phyloP scores from a whole-genome alignment of 2,797 vertebrate genomes.

The Petrocephalus schoutedeni region DNA sequence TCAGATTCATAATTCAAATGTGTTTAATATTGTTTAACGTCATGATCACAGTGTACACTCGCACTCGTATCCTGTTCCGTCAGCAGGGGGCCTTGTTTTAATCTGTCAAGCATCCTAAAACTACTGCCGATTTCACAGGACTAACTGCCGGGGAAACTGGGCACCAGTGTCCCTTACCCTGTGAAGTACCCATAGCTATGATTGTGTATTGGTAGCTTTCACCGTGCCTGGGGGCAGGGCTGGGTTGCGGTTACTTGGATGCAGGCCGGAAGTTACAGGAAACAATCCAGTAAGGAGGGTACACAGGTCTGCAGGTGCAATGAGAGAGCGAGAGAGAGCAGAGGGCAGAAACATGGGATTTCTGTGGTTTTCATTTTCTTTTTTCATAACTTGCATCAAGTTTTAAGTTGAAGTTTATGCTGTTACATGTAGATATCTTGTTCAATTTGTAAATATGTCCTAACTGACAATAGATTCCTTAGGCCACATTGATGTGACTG shows the following conservation, averaged over 20 bases:
- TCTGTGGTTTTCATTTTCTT: constrained; percentile 71
- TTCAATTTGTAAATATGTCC: constrained; percentile 87
- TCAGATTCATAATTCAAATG: neutral
- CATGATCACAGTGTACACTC: constrained; percentile 11
- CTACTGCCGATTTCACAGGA: constrained; percentile 56
- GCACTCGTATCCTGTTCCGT: constrained; percentile 9
- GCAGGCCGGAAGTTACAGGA: neutral
- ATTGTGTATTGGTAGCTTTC: constrained; percentile 27
- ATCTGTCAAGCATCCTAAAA: constrained; percentile 42
- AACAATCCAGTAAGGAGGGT: neutral
- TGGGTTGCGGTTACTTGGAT: neutral
- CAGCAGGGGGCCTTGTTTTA: constrained; percentile 28
- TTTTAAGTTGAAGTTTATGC: constrained; percentile 85
- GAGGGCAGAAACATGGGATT: constrained; percentile 72
- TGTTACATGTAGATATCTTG: constrained; percentile 87
- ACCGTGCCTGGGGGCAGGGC: neutral
- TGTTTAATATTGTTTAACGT: neutral
- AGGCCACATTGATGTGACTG: constrained; percentile 56
- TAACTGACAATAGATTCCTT: constrained; percentile 61
- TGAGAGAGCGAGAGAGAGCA: constrained; percentile 33
- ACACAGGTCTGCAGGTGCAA: neutral
- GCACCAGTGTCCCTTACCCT: neutral
- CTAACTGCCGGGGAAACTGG: constrained; percentile 22
- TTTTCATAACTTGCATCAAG: constrained; percentile 99
- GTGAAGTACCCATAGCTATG: constrained; percentile 33